Conservation (phyloP, 2,888 invertebrate species). For the Corythucha ciliata region DNA sequence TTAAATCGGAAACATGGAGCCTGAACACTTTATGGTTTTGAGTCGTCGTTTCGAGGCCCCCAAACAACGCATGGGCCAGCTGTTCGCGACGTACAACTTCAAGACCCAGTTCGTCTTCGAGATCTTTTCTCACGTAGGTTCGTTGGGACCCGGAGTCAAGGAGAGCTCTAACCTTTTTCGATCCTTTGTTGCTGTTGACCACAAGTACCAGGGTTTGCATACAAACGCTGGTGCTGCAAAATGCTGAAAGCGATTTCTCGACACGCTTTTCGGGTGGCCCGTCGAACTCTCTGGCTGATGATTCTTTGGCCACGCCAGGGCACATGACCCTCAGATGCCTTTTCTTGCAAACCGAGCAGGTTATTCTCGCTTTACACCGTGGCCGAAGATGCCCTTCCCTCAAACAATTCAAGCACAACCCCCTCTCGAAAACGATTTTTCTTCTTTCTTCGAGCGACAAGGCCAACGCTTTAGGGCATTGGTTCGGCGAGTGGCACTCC, state of each 20-base stretch:
- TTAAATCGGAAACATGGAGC: background rate
- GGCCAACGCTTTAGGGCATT: too few species aligned
- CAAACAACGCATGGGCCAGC: slow-evolving; percentile 13
- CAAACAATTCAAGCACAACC: too few species aligned
- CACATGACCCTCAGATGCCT: slow-evolving; percentile 3
- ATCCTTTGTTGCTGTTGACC: background rate
- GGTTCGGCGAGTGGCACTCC: too few species aligned
- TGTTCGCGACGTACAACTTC: background rate
- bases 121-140: slow-evolving; percentile 1
- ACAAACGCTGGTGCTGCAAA: background rate
- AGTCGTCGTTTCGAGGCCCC: background rate
- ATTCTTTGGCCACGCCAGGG: slow-evolving; percentile 4
- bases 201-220: slow-evolving; percentile 10
- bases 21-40: background rate
- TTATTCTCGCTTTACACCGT: too few species aligned
- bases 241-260: background rate
- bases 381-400: too few species aligned
- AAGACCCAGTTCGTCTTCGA: background rate
- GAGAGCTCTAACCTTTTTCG: background rate
- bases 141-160: slow-evolving; percentile 9
- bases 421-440: too few species aligned
- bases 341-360: slow-evolving; percentile 2
- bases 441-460: too few species aligned
- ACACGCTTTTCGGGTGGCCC: too few species aligned
- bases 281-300: too few species aligned